Evolutionary conservation across 2,113 vertebrate genomes (phyloP), one percentile per base, ranked within the genome.

Genomic region (Chionomys nivalis): DNA sequence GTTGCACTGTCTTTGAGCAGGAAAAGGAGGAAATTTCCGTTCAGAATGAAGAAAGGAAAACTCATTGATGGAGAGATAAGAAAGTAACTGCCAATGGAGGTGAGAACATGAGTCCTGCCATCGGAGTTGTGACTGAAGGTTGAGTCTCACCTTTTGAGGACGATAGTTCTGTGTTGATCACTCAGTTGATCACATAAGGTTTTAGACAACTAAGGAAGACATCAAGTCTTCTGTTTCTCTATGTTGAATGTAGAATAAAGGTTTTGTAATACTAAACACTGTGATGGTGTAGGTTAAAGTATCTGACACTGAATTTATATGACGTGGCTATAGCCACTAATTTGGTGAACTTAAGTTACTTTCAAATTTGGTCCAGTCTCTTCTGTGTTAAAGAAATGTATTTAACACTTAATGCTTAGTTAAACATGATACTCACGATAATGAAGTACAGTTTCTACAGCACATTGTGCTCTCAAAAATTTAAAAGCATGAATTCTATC

Each of bases 201-300:
- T 21, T 87, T 82, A 81, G 8, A 33, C 58, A 88, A 86, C 7
- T 47, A 87, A 21, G 94, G 21, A 72, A 63, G 33, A 42, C 5
- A 44, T 26, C 68, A 8, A 3, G 2, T 24, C 66, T 26, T 44
- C 36, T 91, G 21, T 89, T 87, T 93, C 44, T 75, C 86, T 49
- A 24, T 78, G 14, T 19, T 90, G 81, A 68, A 66, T 85, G 5
- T 55, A 70, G n/a, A 68, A 68, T 77, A 77, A 76, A 63, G 47
- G 79, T 68, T 95, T 79, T 86, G 49, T 86, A 73, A 83, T 81
- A 75, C 36, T 94, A 78, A 89, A 72, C 77, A n/a, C 63, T n/a
- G 36, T 63, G 52, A 13, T 49, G 23, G 87, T 87, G 73, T 0
- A 66, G 6, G 12, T 19, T 89, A 89, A 86, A 86, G 7, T 36